Percentiles rank a stretch among this genome's conserved stretches.
Conservation (phyloP, 2,113 vertebrate species). For the Myrmecobius fasciatus region DNA sequence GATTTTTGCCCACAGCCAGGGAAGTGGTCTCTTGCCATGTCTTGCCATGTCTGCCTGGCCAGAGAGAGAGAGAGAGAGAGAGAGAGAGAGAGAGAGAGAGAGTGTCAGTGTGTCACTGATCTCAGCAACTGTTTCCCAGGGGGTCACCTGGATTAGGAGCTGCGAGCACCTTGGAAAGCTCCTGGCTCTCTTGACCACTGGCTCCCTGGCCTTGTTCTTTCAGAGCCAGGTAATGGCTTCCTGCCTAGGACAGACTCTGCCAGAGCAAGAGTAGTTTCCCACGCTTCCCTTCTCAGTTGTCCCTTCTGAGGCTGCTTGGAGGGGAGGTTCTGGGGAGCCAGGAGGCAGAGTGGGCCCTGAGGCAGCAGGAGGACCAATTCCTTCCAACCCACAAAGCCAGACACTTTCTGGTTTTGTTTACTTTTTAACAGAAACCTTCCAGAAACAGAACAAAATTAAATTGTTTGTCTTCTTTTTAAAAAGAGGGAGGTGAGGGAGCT, state of each 20-base stretch:
- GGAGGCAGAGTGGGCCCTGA: not conserved
- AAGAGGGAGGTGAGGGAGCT: not conserved
- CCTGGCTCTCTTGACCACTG: conserved; percentile 71
- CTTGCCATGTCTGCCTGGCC: not conserved
- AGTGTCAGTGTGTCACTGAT: conserved; percentile 67
- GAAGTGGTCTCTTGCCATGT: conserved; percentile 58
- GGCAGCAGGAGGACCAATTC: accelerated
- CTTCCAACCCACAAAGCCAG: conserved; percentile 30
- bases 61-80: not conserved
- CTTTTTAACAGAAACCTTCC: conserved; percentile 53
- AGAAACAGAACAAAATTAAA: conserved; percentile 1
- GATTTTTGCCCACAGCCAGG: conserved; percentile 57
- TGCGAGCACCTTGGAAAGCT: conserved; percentile 70
- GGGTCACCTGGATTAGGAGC: conserved; percentile 74
- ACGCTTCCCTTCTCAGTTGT: conserved; percentile 52
- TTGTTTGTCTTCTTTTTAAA: conserved; percentile 44
- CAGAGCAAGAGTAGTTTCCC: not conserved
- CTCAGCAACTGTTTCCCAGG: conserved; percentile 65
- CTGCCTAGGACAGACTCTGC: conserved; percentile 77
- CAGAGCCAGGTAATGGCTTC: conserved; percentile 57
- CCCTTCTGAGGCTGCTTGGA: conserved; percentile 18
- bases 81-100: not conserved
- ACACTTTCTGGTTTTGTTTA: conserved; percentile 49
- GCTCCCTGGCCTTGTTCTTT: conserved; percentile 60
- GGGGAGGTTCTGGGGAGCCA: not conserved